These are phyloP conservation scores for Cordylochernes scorpioides DNA, from an alignment of 2,888 invertebrate species.

Conservation along the genomic window DNA sequence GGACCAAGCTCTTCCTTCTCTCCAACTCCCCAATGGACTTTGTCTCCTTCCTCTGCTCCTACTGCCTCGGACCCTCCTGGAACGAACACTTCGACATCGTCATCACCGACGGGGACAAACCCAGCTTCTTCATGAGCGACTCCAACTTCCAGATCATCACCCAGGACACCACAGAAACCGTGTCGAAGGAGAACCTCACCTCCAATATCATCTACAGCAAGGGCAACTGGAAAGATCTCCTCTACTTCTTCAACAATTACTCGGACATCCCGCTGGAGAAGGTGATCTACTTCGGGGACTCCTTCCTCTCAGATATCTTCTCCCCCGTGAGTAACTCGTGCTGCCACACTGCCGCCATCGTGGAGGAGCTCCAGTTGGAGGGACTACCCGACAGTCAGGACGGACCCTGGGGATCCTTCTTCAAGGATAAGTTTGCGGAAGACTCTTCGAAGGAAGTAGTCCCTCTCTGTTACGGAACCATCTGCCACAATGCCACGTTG, in stretches of 20 bases:
- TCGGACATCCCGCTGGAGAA: slow-evolving; percentile 33
- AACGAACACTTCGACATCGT: slow-evolving; percentile 34
- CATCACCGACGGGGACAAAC: slow-evolving; percentile 40
- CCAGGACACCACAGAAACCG: slow-evolving; percentile 19
- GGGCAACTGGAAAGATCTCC: slow-evolving; percentile 20
- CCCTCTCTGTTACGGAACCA: too few relatives aligned
- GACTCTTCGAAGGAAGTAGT: too few relatives aligned
- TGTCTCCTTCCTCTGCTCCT: slow-evolving; percentile 34
- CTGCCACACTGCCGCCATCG: slow-evolving; percentile 39
- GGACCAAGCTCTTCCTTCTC: slow-evolving; percentile 32
- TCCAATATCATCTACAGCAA: slow-evolving; percentile 24
- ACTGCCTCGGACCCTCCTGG: slow-evolving; percentile 38
- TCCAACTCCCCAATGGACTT: slow-evolving; percentile 46
- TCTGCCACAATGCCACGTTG: too few relatives aligned
- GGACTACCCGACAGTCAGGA: too few relatives aligned
- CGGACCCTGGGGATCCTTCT: too few relatives aligned
- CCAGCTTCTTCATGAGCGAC: slow-evolving; percentile 35
- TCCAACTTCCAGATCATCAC: slow-evolving; percentile 27
- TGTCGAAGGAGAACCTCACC: too few relatives aligned
- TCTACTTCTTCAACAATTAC: slow-evolving; percentile 28
- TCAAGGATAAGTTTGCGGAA: too few relatives aligned
- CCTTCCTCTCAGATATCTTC: slow-evolving; percentile 44
- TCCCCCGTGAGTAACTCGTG: slow-evolving; percentile 31
- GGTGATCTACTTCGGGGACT: slow-evolving; percentile 45
- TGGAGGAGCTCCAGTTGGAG: slow-evolving; percentile 40